Base-by-base conservation (phyloP, 2,888 invertebrate genomes). In the Acleris holmiana region DNA sequence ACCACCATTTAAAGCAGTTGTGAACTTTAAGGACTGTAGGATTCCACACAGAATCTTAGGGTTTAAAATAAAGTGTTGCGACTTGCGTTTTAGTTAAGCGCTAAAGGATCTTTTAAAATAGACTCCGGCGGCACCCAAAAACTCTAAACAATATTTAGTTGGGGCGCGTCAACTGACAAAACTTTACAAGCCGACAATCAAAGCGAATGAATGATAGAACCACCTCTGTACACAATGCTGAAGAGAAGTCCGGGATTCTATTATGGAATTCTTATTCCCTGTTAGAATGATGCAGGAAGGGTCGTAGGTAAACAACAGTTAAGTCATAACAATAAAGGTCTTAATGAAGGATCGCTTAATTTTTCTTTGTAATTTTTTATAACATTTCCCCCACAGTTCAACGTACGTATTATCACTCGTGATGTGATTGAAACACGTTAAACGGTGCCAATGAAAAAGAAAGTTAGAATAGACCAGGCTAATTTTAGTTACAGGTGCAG, bases 281-380 rank as follows among this genome's bases (percentile, higher is more conserved):
- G 67, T 65, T 68, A 71, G 19, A 57, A 64, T 70, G 71, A 70
- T 76, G 73, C 80, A 77, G 81, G 79, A 83, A 35, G 13, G 35
- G 10, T 19, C 13, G n/a, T 19, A 84, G 78, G 81, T 82, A 87
- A 88, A 88, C 78, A 88, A 76, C 76, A 78, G 75, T 70, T 77
- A 77, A 79, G 74, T 79, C 73, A 76, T 78, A 83, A 88, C 86
- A 89, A 88, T 86, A 77, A 82, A 78, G 73, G 18, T 73, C 80
- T 80, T 89, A 89, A 89, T 85, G 89, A 89, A 83, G 80, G 76
- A 75, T 78, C 80, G 80, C 80, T 17, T 46, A 13, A 44, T 19
- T 44, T 7, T 29, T 25, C 21, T 62, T 49, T 15, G 13, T 18
- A 53, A 17, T 25, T 44, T 23, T 44, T 44, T 49, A 48, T 21